Base-by-base conservation (phyloP, 2,888 invertebrate genomes). In the Artemia sinica region DNA sequence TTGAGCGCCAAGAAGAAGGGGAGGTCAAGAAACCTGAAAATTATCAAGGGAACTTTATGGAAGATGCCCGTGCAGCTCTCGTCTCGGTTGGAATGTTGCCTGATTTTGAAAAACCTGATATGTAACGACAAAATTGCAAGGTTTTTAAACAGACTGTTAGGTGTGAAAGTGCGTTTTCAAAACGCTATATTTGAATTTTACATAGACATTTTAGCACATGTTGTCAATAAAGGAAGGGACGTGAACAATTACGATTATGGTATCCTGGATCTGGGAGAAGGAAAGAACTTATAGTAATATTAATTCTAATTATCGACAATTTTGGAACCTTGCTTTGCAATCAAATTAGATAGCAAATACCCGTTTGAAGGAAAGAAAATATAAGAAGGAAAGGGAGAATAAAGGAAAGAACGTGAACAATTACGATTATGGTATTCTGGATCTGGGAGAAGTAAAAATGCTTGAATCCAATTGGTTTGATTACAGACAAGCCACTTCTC, bases 161-260 rank as follows among this genome's bases (percentile, higher is more conserved):
- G 98, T 50, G 91, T 98, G 87, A 93, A 93, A 0, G 97, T 98
- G 7, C 91, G 92, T 68, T 80, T 97, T 68, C 98, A 98, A 80
- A 99, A 99, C 80, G 84, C 91, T 67, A 80, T 99, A 4, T 98
- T 99, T 80, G 89, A 92, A 75, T 99, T 96, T 80, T 99, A 98
- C 80, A 93, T 93, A 0, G 93, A 95, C 76, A 96, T 96, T 0
- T 82, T 98, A 72, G 84, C 87, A 41, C 91, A 93, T 1, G 90
- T 97, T 70, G 87, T 98, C 73, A 84, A 86, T 70, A 90, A 93
- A 78, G 97, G 97, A 71, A 89, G 95, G 76, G 87, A 91, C 74
- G 87, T 89, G 73, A 97, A 97, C 0, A 85, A 92, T 58, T 98
- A 94, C 80, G 98, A 98, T 81, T 84, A 96, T 80, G 92, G 92